Evolutionary conservation across 2,797 vertebrate genomes (phyloP).

Genomic region (Meriones psammophilus): DNA sequence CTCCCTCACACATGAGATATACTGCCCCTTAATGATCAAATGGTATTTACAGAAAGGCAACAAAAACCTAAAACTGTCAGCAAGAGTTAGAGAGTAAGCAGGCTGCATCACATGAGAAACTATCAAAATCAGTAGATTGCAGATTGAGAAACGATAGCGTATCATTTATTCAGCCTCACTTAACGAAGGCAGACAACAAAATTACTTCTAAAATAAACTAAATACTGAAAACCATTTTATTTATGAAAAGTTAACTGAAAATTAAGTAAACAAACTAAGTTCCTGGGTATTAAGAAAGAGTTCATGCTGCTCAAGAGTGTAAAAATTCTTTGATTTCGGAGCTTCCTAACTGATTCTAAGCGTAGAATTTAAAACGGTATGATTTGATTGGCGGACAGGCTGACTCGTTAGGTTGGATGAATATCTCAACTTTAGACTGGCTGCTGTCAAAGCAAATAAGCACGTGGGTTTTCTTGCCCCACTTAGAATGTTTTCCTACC

Average conservation of each 20-base stretch:
- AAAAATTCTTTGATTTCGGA: slow-evolving; percentile 31
- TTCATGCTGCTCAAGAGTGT: slow-evolving; percentile 5
- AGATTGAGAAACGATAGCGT: slow-evolving; percentile 24
- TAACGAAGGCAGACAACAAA: not conserved
- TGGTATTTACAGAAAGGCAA: not conserved
- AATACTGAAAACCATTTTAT: not conserved
- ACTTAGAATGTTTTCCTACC: slow-evolving; percentile 25
- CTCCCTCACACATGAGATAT: not conserved
- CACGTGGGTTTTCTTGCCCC: not conserved
- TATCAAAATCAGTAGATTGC: slow-evolving; percentile 30
- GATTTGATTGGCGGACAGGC: not conserved
- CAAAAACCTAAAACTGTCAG: slow-evolving; percentile 38
- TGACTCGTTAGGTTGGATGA: not conserved
- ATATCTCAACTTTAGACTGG: slow-evolving; percentile 52
- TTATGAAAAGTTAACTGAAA: not conserved
- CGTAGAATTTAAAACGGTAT: slow-evolving; percentile 56
- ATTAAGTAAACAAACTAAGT: not conserved
- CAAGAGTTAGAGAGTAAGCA: slow-evolving; percentile 45
- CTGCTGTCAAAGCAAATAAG: not conserved
- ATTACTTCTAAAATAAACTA: not conserved
- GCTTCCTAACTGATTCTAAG: slow-evolving; percentile 20
- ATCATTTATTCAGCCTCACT: not conserved
- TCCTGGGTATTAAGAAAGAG: not conserved
- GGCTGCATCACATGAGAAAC: not conserved
- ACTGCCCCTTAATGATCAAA: slow-evolving; percentile 36